Base-by-base conservation (phyloP, 1,140 invertebrate genomes). In the Spodoptera frugiperda region DNA sequence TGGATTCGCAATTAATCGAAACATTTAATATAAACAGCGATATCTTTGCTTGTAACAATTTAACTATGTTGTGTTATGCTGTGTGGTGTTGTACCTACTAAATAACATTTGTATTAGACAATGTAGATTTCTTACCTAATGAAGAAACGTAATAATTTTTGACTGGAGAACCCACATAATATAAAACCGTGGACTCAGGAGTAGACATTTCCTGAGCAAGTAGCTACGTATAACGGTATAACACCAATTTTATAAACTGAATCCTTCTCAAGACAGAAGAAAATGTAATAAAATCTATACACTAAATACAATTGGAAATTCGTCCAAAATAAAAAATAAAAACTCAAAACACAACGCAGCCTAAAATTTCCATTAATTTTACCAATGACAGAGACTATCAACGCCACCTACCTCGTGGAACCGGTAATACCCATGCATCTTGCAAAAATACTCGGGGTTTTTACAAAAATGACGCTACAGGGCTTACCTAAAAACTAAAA, bases 1-100 rank as follows among this genome's bases (percentile, higher is more conserved):
- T 75, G 46, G 72, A 54, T 75, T 53, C 21, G 59, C 72, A 75
- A 75, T 75, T 75, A 75, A 75, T 51, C 39, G 49, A 19, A 44
- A 48, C 57, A 65, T 63, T 75, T 65, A 61, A 73, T 25, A 61
- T 46, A 73, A 75, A 49, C 48, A 65, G 65, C 53, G 59, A 65
- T 75, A 59, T 51, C 21, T 19, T 25, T 12, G 21, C 30, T 19
- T 59, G 59, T 73, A 57, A 73, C 71, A 39, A 33, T 46, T 68
- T 53, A 53, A 53, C 21, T 33, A 12, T 33, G 48, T 15, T 44
- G 17, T 15, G 12, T 63, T 63, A 63, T 33, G n/a, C n/a, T 61
- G 9, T 17, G 15, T 19, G 12, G 15, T 5, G 0, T 44, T 1
- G n/a, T 33, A 39, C n/a, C n/a, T n/a, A n/a, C n/a, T n/a, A n/a